These are phyloP conservation scores for Pectinophora gossypiella DNA, from an alignment of 1,140 invertebrate species.

Conservation along the genomic window DNA sequence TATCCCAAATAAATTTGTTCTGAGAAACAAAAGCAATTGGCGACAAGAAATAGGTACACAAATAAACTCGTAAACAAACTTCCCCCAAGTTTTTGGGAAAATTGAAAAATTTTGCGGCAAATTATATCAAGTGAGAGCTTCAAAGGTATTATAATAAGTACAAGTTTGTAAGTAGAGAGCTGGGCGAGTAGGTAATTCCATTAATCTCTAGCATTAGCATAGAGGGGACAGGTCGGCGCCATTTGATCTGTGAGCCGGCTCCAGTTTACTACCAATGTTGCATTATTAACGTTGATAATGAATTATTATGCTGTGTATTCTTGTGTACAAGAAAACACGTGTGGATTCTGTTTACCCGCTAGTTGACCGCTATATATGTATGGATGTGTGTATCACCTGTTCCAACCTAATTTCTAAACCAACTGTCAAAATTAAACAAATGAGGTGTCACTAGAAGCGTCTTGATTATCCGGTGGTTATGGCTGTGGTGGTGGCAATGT, in stretches of 20 bases:
- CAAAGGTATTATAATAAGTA: conserved; percentile 35
- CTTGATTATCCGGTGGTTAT: too few species aligned
- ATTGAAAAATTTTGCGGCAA: conserved; percentile 7
- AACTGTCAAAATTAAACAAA: too few species aligned
- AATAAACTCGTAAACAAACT: conserved; percentile 4
- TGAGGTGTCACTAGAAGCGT: too few species aligned
- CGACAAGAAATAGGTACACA: background rate
- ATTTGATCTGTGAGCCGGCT: conserved; percentile 42
- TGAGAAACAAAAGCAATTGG: background rate
- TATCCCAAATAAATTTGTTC: background rate
- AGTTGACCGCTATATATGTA: too few species aligned
- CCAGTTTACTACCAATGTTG: conserved; percentile 15
- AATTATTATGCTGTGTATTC: too few species aligned
- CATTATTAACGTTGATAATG: conserved; percentile 20
- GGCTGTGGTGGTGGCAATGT: too few species aligned
- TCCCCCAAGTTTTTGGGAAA: background rate
- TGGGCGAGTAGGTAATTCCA: conserved; percentile 39
- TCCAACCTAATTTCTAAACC: too few species aligned
- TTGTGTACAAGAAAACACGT: too few species aligned
- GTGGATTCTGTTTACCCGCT: too few species aligned
- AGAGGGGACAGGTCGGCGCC: conserved; percentile 37
- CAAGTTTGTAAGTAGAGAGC: conserved; percentile 23
- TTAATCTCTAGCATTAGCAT: conserved; percentile 53
- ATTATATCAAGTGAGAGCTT: conserved; percentile 19
- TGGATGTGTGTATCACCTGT: too few species aligned